phyloP scores from a whole-genome alignment of 2,888 invertebrate genomes.

The Lysandra bellargus region DNA sequence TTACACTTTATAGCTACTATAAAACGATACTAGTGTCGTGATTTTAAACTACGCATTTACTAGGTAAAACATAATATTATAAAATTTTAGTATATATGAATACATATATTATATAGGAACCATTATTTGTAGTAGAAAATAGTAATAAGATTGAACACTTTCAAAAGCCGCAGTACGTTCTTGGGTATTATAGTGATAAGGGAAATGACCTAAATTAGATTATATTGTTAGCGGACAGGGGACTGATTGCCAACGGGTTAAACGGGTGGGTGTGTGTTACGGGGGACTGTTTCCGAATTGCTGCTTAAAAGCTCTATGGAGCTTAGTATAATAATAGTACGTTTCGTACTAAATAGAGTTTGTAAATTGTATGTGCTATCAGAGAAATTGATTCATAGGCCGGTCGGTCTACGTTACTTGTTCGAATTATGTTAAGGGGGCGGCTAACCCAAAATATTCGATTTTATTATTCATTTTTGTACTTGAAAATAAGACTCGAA shows the following conservation, averaged over 20 bases:
- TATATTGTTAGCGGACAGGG: background rate
- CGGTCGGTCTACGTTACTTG: background rate
- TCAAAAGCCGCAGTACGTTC: background rate
- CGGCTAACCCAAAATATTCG: too few species aligned
- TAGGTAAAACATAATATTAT: background rate
- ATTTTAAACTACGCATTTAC: background rate
- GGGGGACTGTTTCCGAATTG: background rate
- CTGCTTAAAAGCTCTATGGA: background rate
- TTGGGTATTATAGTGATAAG: background rate
- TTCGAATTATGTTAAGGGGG: background rate
- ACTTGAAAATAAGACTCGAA: too few species aligned
- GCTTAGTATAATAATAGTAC: background rate
- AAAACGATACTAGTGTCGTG: background rate
- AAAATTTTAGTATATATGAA: background rate
- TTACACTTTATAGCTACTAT: conserved; percentile 1
- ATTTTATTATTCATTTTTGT: too few species aligned
- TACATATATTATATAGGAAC: too few species aligned
- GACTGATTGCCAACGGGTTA: background rate
- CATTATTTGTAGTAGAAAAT: background rate
- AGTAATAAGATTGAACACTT: background rate
- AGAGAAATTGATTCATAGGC: background rate
- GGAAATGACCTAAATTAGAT: background rate
- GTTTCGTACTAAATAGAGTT: background rate
- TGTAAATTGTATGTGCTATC: background rate
- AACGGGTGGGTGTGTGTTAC: background rate